Base-by-base conservation (phyloP, 2,888 invertebrate species). In the Drosophila meridionalis region DNA sequence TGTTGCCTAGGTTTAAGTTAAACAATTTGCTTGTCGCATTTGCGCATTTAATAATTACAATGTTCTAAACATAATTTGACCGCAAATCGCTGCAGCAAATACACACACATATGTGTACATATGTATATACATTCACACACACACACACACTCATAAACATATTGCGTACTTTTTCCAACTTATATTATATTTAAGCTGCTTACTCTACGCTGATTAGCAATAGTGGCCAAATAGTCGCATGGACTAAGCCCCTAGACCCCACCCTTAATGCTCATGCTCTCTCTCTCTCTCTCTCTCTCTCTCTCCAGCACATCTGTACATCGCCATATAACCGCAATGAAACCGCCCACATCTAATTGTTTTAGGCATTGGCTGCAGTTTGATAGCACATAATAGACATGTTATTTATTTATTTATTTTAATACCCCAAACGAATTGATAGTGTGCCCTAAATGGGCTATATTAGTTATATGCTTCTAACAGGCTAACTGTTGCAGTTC, bases 361-460 rank as follows among this genome's bases (percentile, higher is more conserved):
- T 82, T 79, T 74, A 57, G 67, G 64, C 83, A 62, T 55, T 62
- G 67, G 60, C 69, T 45, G 72, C 79, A 75, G 45, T 87, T 78
- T 56, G 85, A 84, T 84, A 84, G 66, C 86, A 87, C 75, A 87
- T 90, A 88, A 88, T 90, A 85, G 73, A 83, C 76, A 76, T 70
- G 67, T 68, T 78, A 62, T 78, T 73, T 78, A 82, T 68, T 58
- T 55, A 67, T 64, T 64, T 71, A 59, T 52, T 48, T 58, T 58
- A 55, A 55, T 55, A 28, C 53, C 53, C 53, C 36, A 28, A 38
- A 55, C 38, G 53, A 36, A 42, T 6, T 56, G 42, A 28, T 14
- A 56, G 14, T n/a, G 56, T 7, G 42, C 20, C n/a, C 42, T 6
- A 2, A 56, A 42, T n/a, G 30, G 56, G 42, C 3, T 40, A n/a